A percentile compares a stretch with the other conserved stretches of the same genome.
Conservation (phyloP, 2,888 invertebrate species). For the Melieria crassipennis region DNA sequence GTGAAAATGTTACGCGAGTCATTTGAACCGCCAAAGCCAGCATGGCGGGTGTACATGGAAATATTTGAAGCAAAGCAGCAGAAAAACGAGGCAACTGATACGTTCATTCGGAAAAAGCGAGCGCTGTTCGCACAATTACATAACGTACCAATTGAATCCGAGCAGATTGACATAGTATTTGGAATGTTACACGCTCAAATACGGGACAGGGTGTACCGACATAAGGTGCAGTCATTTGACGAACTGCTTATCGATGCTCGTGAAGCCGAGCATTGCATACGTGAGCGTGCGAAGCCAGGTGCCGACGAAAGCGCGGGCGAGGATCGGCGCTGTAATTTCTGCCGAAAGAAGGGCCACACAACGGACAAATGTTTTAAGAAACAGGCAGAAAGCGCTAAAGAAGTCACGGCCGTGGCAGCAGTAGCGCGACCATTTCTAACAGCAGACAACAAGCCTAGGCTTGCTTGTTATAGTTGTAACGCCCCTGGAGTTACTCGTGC, state of each 20-base stretch:
- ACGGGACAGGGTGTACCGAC: slow-evolving; percentile 16
- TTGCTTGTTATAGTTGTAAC: slow-evolving; percentile 35
- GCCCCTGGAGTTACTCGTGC: slow-evolving; percentile 30
- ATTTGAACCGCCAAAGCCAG: slow-evolving; percentile 16
- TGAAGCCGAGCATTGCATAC: slow-evolving; percentile 9
- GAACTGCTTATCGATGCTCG: slow-evolving; percentile 12
- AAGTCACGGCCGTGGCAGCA: background rate
- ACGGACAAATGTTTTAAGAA: slow-evolving; percentile 16
- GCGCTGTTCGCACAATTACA: slow-evolving; percentile 1
- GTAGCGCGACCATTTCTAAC: background rate
- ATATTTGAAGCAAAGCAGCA: slow-evolving; percentile 32
- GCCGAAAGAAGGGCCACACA: slow-evolving; percentile 17
- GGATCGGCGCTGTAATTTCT: background rate
- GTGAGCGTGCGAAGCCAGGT: background rate
- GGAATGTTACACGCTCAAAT: slow-evolving; percentile 18
- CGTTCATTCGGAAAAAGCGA: slow-evolving; percentile 15
- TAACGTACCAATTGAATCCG: slow-evolving; percentile 13
- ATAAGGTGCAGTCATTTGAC: slow-evolving; percentile 10
- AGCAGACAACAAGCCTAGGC: slow-evolving; percentile 24
- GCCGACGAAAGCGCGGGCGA: background rate
- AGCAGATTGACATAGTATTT: slow-evolving; percentile 26
- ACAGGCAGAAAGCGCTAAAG: slow-evolving; percentile 2
- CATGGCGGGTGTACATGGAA: slow-evolving; percentile 31
- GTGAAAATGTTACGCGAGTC: background rate
- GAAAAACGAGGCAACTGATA: slow-evolving; percentile 17